These are phyloP conservation scores for Drosophila lacteicornis DNA, from an alignment of 1,140 invertebrate genomes.

Conservation along the genomic window DNA sequence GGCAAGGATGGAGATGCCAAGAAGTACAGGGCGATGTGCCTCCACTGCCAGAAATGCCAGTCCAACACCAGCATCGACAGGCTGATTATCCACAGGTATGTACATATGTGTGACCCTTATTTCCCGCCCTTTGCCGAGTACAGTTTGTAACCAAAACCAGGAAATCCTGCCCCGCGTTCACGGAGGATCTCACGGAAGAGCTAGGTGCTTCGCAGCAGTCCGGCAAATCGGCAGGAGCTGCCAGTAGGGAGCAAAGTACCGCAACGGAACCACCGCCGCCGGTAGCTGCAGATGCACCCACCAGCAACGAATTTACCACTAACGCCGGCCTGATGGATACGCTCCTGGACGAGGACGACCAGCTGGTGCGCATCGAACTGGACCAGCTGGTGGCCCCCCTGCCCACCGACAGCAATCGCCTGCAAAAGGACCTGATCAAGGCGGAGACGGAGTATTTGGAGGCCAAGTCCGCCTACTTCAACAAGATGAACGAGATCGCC, in stretches of 20 bases:
- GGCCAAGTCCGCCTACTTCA: slow-evolving; percentile 43
- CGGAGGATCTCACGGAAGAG: slow-evolving; percentile 38
- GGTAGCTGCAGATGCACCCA: neutral
- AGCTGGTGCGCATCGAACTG: slow-evolving; percentile 31
- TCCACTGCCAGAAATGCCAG: slow-evolving; percentile 40
- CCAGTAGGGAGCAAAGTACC: neutral
- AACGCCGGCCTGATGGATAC: slow-evolving; percentile 27
- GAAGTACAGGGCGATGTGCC: slow-evolving; percentile 38
- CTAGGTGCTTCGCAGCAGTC: neutral
- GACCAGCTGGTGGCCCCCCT: slow-evolving; percentile 21
- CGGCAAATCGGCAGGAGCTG: neutral
- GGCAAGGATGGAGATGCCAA: slow-evolving; percentile 15
- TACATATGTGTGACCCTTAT: neutral
- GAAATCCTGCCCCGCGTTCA: slow-evolving; percentile 26
- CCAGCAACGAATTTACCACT: neutral
- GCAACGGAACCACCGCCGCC: neutral
- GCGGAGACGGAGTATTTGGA: slow-evolving; percentile 50
- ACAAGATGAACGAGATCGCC: slow-evolving; percentile 46
- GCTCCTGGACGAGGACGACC: slow-evolving; percentile 38
- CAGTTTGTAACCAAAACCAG: slow-evolving; percentile 6
- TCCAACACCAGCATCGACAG: slow-evolving; percentile 49
- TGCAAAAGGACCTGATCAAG: slow-evolving; percentile 48
- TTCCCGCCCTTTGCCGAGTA: slow-evolving; percentile 7
- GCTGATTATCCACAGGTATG: slow-evolving; percentile 46
- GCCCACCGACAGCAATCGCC: slow-evolving; percentile 27